phyloP scores from a whole-genome alignment of 2,888 invertebrate species.

The Acronicta leporina region DNA sequence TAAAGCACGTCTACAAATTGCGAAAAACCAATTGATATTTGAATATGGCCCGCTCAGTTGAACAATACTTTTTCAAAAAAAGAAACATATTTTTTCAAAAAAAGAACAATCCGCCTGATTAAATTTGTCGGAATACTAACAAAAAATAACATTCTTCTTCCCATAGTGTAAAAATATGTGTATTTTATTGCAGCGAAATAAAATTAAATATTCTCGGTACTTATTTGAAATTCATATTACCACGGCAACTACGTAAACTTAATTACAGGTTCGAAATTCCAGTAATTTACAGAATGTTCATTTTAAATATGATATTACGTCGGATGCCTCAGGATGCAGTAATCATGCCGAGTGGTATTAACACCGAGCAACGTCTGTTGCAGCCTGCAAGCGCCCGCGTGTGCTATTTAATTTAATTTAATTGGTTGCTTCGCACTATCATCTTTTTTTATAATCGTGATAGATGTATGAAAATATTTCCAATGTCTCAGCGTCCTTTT shows the following conservation, averaged over 20 bases:
- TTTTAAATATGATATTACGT: constrained; percentile 21
- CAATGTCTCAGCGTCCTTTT: no score
- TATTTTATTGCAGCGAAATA: neutral
- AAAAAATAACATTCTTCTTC: no score
- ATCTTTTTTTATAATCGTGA: no score
- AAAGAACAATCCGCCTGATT: no score
- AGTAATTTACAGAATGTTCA: constrained; percentile 14
- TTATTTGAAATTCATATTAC: constrained; percentile 11
- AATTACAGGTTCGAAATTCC: constrained; percentile 8
- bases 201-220: constrained; percentile 10
- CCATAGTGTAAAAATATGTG: no score
- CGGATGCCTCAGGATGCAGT: constrained; percentile 20
- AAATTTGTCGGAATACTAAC: no score
- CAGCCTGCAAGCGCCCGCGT: neutral
- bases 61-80: no score
- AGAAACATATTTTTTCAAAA: no score
- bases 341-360: constrained; percentile 25
- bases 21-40: no score
- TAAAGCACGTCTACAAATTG: no score
- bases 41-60: no score
- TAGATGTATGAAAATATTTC: no score
- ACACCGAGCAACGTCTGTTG: constrained; percentile 30
- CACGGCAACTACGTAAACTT: constrained; percentile 9
- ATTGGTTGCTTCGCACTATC: constrained; percentile 56
- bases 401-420: constrained; percentile 71